Evolutionary conservation across 2,113 vertebrate genomes (phyloP).

Genomic region (Chascanopsetta lugubris): DNA sequence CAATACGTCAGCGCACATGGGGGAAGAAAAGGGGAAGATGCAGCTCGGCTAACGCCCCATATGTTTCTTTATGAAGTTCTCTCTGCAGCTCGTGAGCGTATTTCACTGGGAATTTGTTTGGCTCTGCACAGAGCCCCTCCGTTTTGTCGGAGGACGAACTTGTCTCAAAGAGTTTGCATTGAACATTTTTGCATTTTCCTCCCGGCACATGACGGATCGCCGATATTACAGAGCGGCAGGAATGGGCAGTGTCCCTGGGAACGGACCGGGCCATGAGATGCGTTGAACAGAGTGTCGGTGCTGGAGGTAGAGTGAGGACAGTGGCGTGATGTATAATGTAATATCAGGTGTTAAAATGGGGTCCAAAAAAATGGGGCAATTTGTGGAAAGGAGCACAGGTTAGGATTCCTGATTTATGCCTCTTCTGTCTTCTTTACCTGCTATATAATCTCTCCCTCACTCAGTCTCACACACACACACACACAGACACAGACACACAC

Average conservation of each 20-base stretch:
- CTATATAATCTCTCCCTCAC: not conserved
- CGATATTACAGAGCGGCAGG: conserved; percentile 18
- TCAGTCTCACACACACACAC: not conserved
- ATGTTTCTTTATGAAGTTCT: conserved; percentile 20
- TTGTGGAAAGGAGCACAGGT: conserved; percentile 17
- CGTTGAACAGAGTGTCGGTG: conserved; percentile 9
- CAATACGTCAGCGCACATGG: conserved; percentile 37
- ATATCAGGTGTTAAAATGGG: conserved; percentile 50
- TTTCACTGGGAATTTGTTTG: conserved; percentile 1
- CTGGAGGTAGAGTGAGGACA: conserved; percentile 21
- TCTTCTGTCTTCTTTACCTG: conserved; percentile 8
- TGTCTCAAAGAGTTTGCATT: conserved; percentile 25
- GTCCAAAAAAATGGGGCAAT: conserved; percentile 19
- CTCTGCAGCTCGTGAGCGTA: conserved; percentile 6
- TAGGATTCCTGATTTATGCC: conserved; percentile 45
- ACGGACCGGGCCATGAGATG: conserved; percentile 14
- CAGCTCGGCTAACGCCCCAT: conserved; percentile 19
- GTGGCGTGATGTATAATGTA: conserved; percentile 40
- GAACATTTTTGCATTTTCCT: conserved; percentile 33
- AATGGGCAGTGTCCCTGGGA: conserved; percentile 13
- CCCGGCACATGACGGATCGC: conserved; percentile 15
- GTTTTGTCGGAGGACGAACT: conserved; percentile 10
- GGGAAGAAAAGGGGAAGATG: conserved; percentile 16
- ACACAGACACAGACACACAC: not conserved
- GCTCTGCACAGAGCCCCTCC: not conserved